Conservation (phyloP, 2,888 invertebrate species). For the Pristionchus japonicus region DNA sequence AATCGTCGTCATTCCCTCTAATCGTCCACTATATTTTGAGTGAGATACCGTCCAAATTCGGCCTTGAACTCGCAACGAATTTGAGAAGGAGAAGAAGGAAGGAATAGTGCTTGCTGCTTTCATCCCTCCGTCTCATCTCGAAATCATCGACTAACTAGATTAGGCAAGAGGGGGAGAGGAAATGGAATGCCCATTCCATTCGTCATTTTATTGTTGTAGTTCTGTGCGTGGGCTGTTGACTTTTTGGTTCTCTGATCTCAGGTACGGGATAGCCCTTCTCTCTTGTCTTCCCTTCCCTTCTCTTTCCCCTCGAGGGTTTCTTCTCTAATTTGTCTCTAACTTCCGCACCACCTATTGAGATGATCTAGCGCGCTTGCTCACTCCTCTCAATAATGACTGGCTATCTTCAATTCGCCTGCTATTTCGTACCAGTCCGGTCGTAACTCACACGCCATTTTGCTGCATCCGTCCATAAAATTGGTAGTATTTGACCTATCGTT, state of each 20-base stretch:
- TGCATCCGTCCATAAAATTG: no score
- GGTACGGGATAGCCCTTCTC: conserved; percentile 2
- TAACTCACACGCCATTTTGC: no score
- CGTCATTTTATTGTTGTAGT: background rate
- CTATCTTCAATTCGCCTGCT: no score
- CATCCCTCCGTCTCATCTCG: background rate
- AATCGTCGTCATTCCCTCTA: background rate
- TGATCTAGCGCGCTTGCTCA: background rate
- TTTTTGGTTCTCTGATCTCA: background rate
- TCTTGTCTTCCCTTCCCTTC: background rate
- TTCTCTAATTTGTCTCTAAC: conserved; percentile 21
- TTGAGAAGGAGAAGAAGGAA: background rate
- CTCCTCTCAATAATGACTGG: background rate
- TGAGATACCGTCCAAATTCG: background rate
- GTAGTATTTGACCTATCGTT: conserved; percentile 10
- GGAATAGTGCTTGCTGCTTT: background rate
- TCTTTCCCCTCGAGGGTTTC: background rate
- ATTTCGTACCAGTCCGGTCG: no score
- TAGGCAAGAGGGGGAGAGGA: background rate
- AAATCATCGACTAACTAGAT: conserved; percentile 37
- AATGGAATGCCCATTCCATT: background rate
- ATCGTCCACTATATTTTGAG: conserved; percentile 3
- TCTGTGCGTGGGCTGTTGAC: background rate
- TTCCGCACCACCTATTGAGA: conserved; percentile 7
- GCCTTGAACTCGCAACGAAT: background rate